Evolutionary conservation across 2,797 vertebrate species (phyloP), one percentile per base, ranked within the genome.

Genomic region (Spheniscus humboldti): DNA sequence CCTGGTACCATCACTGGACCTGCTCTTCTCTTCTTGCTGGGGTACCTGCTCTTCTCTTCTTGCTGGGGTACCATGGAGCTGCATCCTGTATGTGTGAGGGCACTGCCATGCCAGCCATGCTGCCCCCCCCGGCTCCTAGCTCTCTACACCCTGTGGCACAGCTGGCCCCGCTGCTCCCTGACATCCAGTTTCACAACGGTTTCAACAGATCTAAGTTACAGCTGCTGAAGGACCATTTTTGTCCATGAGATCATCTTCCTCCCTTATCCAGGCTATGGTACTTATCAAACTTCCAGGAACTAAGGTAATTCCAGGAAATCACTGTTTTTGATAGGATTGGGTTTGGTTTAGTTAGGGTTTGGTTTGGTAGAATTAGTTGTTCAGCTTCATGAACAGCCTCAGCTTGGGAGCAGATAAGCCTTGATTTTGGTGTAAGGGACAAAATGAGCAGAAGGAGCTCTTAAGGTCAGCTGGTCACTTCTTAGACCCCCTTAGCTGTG

Each of bases 201-300:
- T 81, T 62, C 67, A 64, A 48, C 3, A 35, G 25, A 75, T 11
- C 23, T 8, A 57, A 28, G 7, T 33, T 41, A 60, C 0, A 0
- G 8, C 22, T 52, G 30, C 20, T 72, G 19, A 84, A 67, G 13
- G 6, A 6, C 15, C 5, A 0, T 2, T 83, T 75, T 75, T 64
- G 17, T 59, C 17, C 28, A 11, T 47, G 30, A 11, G 15, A 10
- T 59, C 30, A 7, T 60, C 33, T 68, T 41, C 9, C 22, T 77
- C 25, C 39, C 33, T 59, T 47, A 63, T 3, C 7, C 31, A 79
- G 48, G 7, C 13, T 55, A 2, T 16, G 23, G 4, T 37, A 57
- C 20, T 86, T 37, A 18, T 10, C 19, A 33, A 57, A 47, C 15
- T 81, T 83, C 14, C 25, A 53, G 43, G 28, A 63, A 13, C 35